phyloP scores from a whole-genome alignment of 1,140 invertebrate species.

The Saccostrea echinata region DNA sequence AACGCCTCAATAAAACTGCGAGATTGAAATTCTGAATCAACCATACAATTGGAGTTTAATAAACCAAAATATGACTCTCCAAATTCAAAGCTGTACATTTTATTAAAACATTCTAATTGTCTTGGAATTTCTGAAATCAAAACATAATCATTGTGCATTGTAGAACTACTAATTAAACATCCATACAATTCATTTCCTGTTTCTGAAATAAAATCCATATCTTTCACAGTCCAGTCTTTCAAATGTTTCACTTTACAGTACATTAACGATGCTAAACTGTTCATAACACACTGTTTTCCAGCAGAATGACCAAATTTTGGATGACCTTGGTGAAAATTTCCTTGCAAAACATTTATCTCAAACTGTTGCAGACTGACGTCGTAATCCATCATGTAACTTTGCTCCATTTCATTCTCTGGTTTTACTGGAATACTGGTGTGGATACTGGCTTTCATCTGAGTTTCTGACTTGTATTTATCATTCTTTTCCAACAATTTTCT shows the following conservation, averaged over 20 bases:
- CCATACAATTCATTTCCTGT: conserved; percentile 37
- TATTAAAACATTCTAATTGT: background rate
- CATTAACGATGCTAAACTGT: conserved; percentile 35
- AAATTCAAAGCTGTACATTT: conserved; percentile 8
- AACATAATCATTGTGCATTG: conserved; percentile 40
- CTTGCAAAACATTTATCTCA: background rate
- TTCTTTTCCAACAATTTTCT: background rate
- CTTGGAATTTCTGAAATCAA: conserved; percentile 39
- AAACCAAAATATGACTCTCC: background rate
- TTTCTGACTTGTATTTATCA: background rate
- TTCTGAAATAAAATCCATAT: background rate
- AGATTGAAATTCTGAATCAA: background rate
- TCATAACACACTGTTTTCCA: conserved; percentile 41
- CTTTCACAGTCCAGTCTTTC: background rate
- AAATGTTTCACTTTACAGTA: conserved; percentile 17
- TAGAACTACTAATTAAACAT: conserved; percentile 15
- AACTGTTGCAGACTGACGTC: no score
- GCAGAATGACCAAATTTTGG: background rate
- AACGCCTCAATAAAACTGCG: conserved; percentile 7
- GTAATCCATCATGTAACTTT: background rate
- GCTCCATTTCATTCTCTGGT: background rate
- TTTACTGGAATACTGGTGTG: background rate
- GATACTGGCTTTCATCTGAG: background rate
- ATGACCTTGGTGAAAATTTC: conserved; percentile 41
- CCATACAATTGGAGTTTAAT: background rate